A percentile compares a stretch with the other conserved stretches of the same genome.
These are phyloP conservation scores for Cataglyphis hispanica DNA, from an alignment of 1,140 invertebrate species.

Conservation along the genomic window DNA sequence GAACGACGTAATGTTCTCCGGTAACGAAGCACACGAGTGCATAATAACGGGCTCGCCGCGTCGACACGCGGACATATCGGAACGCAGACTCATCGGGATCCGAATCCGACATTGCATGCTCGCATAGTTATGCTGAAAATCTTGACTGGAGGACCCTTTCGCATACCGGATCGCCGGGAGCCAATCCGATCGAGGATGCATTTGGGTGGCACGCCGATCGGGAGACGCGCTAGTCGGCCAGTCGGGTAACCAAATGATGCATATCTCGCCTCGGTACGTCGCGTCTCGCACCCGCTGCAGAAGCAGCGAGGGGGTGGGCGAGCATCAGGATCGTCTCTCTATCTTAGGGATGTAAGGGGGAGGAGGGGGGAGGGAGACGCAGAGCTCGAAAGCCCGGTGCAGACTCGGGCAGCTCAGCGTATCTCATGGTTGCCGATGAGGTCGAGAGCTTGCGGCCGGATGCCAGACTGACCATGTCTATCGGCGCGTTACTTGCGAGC, in stretches of 20 bases:
- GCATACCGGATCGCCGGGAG: constrained; percentile 72
- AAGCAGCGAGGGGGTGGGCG: constrained; percentile 44
- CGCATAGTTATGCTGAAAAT: constrained; percentile 75
- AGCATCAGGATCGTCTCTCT: constrained; percentile 26
- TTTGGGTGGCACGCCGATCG: constrained; percentile 70
- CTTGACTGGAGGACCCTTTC: constrained; percentile 75
- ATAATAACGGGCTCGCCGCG: constrained; percentile 12
- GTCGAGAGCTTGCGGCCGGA: constrained; percentile 84
- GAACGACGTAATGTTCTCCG: constrained; percentile 44
- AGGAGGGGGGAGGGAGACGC: not conserved
- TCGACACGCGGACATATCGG: constrained; percentile 43
- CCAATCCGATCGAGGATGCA: constrained; percentile 74
- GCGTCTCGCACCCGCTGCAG: constrained; percentile 76
- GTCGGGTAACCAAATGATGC: constrained; percentile 82
- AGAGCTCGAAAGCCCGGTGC: constrained; percentile 44
- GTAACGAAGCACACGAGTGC: constrained; percentile 50
- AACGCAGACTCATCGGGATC: constrained; percentile 50
- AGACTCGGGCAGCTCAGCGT: constrained; percentile 66
- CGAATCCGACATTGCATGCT: constrained; percentile 27
- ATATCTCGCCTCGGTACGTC: constrained; percentile 82
- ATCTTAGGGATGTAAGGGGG: constrained; percentile 14
- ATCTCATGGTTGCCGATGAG: constrained; percentile 83
- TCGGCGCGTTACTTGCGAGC: constrained; percentile 78
- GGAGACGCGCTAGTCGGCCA: constrained; percentile 71
- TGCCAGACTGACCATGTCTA: constrained; percentile 84